phyloP scores from a whole-genome alignment of 2,888 invertebrate genomes.

The Brachycybe producta region DNA sequence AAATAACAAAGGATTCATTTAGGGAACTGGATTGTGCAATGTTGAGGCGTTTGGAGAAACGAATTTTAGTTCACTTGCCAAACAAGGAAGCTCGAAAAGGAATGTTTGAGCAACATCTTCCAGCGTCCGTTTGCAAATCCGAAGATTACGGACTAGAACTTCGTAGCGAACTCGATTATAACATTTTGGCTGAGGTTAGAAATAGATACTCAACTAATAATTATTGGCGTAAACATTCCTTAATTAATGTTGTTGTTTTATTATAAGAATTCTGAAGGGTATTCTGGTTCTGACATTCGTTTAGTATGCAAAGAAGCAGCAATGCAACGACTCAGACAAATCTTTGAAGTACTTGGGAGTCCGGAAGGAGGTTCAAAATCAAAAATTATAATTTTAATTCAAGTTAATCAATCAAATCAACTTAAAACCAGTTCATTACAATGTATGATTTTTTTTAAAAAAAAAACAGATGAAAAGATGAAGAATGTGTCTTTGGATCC shows the following conservation, averaged over 20 bases:
- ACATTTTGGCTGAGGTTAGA: slow-evolving; percentile 32
- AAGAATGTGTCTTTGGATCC: slow-evolving; percentile 3
- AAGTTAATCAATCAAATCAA: too few species aligned
- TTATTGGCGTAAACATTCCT: neutral
- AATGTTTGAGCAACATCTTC: slow-evolving; percentile 48
- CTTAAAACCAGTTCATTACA: neutral
- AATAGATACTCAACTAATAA: neutral
- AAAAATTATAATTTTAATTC: slow-evolving; percentile 6
- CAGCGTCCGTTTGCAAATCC: slow-evolving; percentile 29
- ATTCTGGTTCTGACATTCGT: slow-evolving; percentile 79
- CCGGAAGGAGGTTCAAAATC: slow-evolving; percentile 29
- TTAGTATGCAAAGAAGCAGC: slow-evolving; percentile 76
- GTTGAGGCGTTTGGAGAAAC: slow-evolving; percentile 72
- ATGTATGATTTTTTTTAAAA: too few species aligned
- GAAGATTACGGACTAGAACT: slow-evolving; percentile 36
- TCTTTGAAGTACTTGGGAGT: slow-evolving; percentile 41
- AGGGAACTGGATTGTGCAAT: slow-evolving; percentile 82
- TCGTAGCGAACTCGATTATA: slow-evolving; percentile 37
- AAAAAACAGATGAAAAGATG: neutral
- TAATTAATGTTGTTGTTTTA: slow-evolving; percentile 21
- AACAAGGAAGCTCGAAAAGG: slow-evolving; percentile 47
- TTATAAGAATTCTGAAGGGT: slow-evolving; percentile 50
- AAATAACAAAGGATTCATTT: too few species aligned
- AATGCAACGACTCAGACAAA: slow-evolving; percentile 62
- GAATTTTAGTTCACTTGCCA: slow-evolving; percentile 68